Evolutionary conservation across 1,140 invertebrate species (phyloP).

Genomic region (Meteorus sp.): DNA sequence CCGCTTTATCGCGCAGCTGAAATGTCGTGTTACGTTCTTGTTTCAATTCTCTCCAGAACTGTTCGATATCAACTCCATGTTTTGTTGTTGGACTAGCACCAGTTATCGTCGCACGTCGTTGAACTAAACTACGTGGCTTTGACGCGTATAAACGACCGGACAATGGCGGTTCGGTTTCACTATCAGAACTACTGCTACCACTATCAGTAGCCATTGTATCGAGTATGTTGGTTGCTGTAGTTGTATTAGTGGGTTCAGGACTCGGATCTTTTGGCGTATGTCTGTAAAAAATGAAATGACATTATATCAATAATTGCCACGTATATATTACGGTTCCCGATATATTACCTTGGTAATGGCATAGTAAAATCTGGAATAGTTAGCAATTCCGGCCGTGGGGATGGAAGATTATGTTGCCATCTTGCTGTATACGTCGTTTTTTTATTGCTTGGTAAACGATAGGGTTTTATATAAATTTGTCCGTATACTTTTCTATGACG

Average conservation of each 20-base stretch:
- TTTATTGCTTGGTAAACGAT: slow-evolving; percentile 76
- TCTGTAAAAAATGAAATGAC: slow-evolving; percentile 34
- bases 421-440: slow-evolving; percentile 65
- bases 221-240: slow-evolving; percentile 46
- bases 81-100: slow-evolving; percentile 76
- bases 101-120: slow-evolving; percentile 84
- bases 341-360: slow-evolving; percentile 62
- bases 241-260: slow-evolving; percentile 48
- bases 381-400: slow-evolving; percentile 67
- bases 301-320: not conserved
- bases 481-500: slow-evolving; percentile 81
- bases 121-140: slow-evolving; percentile 73
- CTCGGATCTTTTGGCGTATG: slow-evolving; percentile 46
- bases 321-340: not conserved
- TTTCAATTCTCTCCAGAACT: slow-evolving; percentile 72
- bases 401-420: slow-evolving; percentile 70
- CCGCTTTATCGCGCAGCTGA: slow-evolving; percentile 66
- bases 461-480: slow-evolving; percentile 80
- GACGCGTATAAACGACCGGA: slow-evolving; percentile 69
- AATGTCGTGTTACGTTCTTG: slow-evolving; percentile 59
- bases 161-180: slow-evolving; percentile 47
- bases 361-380: slow-evolving; percentile 68
- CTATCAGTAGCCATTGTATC: slow-evolving; percentile 51
- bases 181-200: slow-evolving; percentile 48
- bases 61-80: slow-evolving; percentile 68